These are phyloP conservation scores for Erebia palarica DNA, from an alignment of 2,888 invertebrate genomes.

Conservation along the genomic window DNA sequence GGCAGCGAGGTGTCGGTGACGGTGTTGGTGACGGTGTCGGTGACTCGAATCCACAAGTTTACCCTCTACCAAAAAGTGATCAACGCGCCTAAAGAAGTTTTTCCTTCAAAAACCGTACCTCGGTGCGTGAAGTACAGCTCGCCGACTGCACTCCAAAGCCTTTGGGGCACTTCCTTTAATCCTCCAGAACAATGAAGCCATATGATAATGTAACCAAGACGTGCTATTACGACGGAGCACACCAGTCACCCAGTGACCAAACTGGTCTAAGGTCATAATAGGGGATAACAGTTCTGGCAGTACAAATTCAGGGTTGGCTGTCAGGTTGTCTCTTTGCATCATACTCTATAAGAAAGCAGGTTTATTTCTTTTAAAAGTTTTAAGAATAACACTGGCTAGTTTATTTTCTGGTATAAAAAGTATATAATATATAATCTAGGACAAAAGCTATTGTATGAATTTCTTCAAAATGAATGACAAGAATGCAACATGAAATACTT, in stretches of 20 bases:
- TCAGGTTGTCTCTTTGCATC: conserved; percentile 62
- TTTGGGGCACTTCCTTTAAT: conserved; percentile 88
- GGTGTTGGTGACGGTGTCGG: too few species aligned
- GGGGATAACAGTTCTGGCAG: conserved; percentile 57
- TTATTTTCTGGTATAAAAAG: too few species aligned
- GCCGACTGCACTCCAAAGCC: conserved; percentile 90
- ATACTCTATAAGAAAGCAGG: conserved; percentile 57
- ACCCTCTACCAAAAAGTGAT: too few species aligned
- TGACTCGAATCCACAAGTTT: too few species aligned
- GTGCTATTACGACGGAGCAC: conserved; percentile 85
- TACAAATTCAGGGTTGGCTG: conserved; percentile 54
- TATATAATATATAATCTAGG: too few species aligned
- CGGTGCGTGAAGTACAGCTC: conserved; percentile 89
- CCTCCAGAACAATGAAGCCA: conserved; percentile 91
- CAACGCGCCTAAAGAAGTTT: too few species aligned
- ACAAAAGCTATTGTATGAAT: too few species aligned
- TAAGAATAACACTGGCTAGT: too few species aligned
- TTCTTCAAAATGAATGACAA: too few species aligned
- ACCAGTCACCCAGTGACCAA: conserved; percentile 84
- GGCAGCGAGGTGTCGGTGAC: too few species aligned
- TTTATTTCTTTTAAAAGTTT: background rate
- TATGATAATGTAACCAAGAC: conserved; percentile 90
- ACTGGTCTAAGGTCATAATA: conserved; percentile 63
- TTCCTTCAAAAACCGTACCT: conserved; percentile 71
- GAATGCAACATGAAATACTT: too few species aligned